A percentile compares a stretch with the other conserved stretches of the same genome.
phyloP scores from a whole-genome alignment of 1,140 invertebrate genomes.

The Forficula auricularia region DNA sequence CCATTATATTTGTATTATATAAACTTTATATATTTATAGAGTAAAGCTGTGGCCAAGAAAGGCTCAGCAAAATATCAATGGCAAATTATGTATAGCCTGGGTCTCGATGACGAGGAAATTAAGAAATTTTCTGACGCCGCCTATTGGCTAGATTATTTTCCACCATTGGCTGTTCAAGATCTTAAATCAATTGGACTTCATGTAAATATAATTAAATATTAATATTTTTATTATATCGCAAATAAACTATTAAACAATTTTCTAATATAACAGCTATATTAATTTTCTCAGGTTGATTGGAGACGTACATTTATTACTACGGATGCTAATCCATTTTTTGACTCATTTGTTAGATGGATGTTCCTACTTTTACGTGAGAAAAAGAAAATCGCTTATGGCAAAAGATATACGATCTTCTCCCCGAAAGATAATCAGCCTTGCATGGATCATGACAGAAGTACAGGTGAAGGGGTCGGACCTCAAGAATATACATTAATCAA shows the following conservation, averaged over 20 bases:
- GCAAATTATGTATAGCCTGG: slow-evolving; percentile 95
- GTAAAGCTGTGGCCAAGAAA: slow-evolving; percentile 89
- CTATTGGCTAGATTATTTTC: slow-evolving; percentile 94
- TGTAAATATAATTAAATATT: slow-evolving; percentile 33
- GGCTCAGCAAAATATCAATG: slow-evolving; percentile 87
- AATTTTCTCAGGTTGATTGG: slow-evolving; percentile 75
- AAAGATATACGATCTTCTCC: slow-evolving; percentile 93
- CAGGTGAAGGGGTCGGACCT: slow-evolving; percentile 92
- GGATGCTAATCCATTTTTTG: slow-evolving; percentile 92
- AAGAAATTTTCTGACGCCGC: slow-evolving; percentile 74
- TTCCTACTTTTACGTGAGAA: slow-evolving; percentile 72
- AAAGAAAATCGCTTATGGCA: slow-evolving; percentile 90
- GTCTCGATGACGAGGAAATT: slow-evolving; percentile 80
- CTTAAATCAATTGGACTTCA: slow-evolving; percentile 76
- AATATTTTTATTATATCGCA: too few species aligned
- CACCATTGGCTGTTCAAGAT: slow-evolving; percentile 73
- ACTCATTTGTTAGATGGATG: slow-evolving; percentile 97
- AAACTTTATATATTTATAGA: too few species aligned
- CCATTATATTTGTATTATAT: too few species aligned
- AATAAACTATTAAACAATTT: slow-evolving; percentile 9
- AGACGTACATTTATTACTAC: slow-evolving; percentile 93
- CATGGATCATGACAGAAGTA: slow-evolving; percentile 96
- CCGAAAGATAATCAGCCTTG: slow-evolving; percentile 95
- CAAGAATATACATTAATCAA: slow-evolving; percentile 98
- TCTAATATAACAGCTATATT: slow-evolving; percentile 4